Percentiles rank a stretch among this genome's conserved stretches.
These are phyloP conservation scores for Drosophila conformis DNA, from an alignment of 2,888 invertebrate species.

Conservation along the genomic window DNA sequence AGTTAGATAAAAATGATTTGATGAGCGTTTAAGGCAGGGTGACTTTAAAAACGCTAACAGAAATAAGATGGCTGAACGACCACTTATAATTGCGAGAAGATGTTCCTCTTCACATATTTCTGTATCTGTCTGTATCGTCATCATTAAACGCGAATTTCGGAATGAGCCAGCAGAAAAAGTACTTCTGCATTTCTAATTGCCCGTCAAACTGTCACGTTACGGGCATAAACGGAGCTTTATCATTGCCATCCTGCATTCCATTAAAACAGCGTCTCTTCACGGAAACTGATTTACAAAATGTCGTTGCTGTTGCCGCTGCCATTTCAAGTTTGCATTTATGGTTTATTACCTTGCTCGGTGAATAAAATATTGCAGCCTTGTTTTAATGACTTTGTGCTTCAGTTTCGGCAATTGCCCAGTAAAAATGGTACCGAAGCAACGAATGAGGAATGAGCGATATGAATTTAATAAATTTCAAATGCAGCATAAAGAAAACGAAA, in stretches of 20 bases:
- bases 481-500: constrained; percentile 11
- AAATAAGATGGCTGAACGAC: constrained; percentile 3
- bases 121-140: not conserved
- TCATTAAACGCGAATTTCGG: constrained; percentile 5
- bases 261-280: not conserved
- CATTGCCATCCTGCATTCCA: not conserved
- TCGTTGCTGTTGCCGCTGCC: constrained; percentile 1
- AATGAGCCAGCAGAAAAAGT: constrained; percentile 44
- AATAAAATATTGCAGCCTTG: constrained; percentile 40
- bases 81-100: constrained; percentile 10
- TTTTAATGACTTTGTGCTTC: constrained; percentile 10
- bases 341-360: constrained; percentile 35
- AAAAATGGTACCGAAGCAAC: constrained; percentile 17
- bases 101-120: not conserved
- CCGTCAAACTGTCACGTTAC: constrained; percentile 29
- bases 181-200: constrained; percentile 57
- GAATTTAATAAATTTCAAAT: constrained; percentile 27
- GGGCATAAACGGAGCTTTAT: not conserved
- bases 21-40: not conserved
- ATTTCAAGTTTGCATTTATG: constrained; percentile 48
- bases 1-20: not conserved
- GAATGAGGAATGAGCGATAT: constrained; percentile 3
- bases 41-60: not conserved
- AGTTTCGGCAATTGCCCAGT: constrained; percentile 22
- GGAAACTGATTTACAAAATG: constrained; percentile 11